phyloP scores from a whole-genome alignment of 2,113 vertebrate species.

The Sylvietta virens region DNA sequence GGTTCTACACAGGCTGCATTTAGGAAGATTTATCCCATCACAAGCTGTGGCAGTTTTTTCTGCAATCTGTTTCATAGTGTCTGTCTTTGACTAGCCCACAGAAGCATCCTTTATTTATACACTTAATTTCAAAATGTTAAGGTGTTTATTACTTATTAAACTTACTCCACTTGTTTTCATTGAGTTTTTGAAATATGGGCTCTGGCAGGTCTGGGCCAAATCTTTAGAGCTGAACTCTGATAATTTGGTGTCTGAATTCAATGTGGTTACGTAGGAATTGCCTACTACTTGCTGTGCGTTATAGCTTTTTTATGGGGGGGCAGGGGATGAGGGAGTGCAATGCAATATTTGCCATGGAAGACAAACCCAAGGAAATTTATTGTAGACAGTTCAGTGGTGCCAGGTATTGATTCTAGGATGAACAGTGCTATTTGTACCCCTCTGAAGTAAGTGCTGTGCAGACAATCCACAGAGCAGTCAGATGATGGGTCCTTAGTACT shows the following conservation, averaged over 20 bases:
- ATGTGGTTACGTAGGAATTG: background rate
- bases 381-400: background rate
- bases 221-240: background rate
- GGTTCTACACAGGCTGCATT: background rate
- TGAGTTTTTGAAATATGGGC: background rate
- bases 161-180: background rate
- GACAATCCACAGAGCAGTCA: background rate
- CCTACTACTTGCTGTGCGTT: background rate
- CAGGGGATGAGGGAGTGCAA: too few relatives aligned
- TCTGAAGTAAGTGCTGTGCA: background rate
- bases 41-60: background rate
- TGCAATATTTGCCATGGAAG: background rate
- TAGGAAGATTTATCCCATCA: background rate
- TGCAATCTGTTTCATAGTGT: background rate
- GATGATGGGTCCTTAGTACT: background rate
- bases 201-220: background rate
- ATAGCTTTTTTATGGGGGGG: background rate
- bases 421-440: background rate
- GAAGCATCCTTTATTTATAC: background rate
- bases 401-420: background rate
- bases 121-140: background rate
- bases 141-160: background rate
- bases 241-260: background rate
- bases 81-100: background rate
- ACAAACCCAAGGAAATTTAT: background rate